phyloP scores from a whole-genome alignment of 2,113 vertebrate genomes.

The Prietella phreatophila region DNA sequence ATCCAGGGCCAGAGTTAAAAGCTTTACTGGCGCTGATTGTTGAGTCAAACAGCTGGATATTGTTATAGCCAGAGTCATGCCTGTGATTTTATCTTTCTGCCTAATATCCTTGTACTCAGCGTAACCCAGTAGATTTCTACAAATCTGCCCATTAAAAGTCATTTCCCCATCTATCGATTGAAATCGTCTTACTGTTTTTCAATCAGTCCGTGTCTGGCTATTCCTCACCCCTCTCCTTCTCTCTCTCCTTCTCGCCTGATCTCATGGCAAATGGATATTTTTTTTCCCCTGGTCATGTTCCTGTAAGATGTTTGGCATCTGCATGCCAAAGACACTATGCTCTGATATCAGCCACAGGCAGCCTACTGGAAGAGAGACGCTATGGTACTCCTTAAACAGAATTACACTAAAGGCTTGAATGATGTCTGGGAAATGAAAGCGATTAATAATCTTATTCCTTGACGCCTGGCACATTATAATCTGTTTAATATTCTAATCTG shows the following conservation, averaged over 20 bases:
- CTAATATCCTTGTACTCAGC: neutral
- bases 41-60: slow-evolving; percentile 23
- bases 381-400: slow-evolving; percentile 52
- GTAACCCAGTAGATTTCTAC: neutral
- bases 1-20: slow-evolving; percentile 20
- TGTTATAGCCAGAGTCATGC: slow-evolving; percentile 6
- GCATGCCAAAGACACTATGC: slow-evolving; percentile 32
- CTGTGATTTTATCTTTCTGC: slow-evolving; percentile 1
- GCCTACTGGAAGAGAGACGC: slow-evolving; percentile 5
- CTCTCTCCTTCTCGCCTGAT: slow-evolving; percentile 35
- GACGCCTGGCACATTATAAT: slow-evolving; percentile 43
- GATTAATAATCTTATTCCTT: slow-evolving; percentile 43
- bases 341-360: slow-evolving; percentile 51
- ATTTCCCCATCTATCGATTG: neutral
- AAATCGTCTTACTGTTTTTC: neutral
- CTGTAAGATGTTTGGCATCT: slow-evolving; percentile 44
- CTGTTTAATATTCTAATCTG: slow-evolving; percentile 60
- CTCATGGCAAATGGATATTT: slow-evolving; percentile 50
- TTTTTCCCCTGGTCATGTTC: slow-evolving; percentile 10
- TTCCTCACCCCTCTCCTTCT: neutral
- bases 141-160: neutral
- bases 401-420: slow-evolving; percentile 47
- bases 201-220: neutral
- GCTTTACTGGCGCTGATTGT: slow-evolving; percentile 11
- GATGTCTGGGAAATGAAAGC: slow-evolving; percentile 52